Evolutionary conservation across 2,888 invertebrate genomes (phyloP).

Genomic region (Drosophila eohydei): DNA sequence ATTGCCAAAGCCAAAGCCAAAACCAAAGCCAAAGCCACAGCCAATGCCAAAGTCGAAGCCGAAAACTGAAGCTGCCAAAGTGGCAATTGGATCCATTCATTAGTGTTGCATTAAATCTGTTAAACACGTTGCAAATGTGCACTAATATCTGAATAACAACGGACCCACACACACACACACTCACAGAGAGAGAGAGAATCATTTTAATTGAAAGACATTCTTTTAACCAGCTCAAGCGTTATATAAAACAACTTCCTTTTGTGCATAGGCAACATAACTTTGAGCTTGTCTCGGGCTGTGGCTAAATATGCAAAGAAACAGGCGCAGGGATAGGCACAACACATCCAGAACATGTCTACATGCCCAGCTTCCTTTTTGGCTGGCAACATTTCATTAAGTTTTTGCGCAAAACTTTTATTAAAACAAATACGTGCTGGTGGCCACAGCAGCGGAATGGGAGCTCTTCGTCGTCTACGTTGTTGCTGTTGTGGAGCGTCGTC

Average conservation of each 20-base stretch:
- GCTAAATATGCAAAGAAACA: slow-evolving; percentile 57
- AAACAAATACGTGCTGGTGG: slow-evolving; percentile 76
- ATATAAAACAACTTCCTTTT: slow-evolving; percentile 79
- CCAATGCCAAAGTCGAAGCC: slow-evolving; percentile 13
- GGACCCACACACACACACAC: neutral
- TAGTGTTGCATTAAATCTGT: slow-evolving; percentile 65
- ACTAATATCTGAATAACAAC: slow-evolving; percentile 15
- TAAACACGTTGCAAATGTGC: slow-evolving; percentile 24
- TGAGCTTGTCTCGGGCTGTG: slow-evolving; percentile 58
- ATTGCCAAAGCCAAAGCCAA: slow-evolving; percentile 48
- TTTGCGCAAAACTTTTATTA: slow-evolving; percentile 80
- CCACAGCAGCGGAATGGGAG: slow-evolving; percentile 44
- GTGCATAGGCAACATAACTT: slow-evolving; percentile 61
- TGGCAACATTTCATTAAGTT: slow-evolving; percentile 79
- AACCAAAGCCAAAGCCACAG: slow-evolving; percentile 20
- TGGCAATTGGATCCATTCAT: slow-evolving; percentile 74
- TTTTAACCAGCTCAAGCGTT: slow-evolving; percentile 68
- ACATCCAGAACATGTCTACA: slow-evolving; percentile 28
- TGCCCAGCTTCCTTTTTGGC: slow-evolving; percentile 23
- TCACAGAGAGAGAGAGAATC: neutral
- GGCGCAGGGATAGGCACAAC: slow-evolving; percentile 42
- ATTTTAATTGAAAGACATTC: slow-evolving; percentile 77
- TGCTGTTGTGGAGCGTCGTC: neutral
- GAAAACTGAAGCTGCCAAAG: slow-evolving; percentile 34
- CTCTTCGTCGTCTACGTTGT: neutral